A percentile compares a stretch with the other conserved stretches of the same genome.
Conservation (phyloP, 1,140 invertebrate genomes). For the Goniozus legneri region DNA sequence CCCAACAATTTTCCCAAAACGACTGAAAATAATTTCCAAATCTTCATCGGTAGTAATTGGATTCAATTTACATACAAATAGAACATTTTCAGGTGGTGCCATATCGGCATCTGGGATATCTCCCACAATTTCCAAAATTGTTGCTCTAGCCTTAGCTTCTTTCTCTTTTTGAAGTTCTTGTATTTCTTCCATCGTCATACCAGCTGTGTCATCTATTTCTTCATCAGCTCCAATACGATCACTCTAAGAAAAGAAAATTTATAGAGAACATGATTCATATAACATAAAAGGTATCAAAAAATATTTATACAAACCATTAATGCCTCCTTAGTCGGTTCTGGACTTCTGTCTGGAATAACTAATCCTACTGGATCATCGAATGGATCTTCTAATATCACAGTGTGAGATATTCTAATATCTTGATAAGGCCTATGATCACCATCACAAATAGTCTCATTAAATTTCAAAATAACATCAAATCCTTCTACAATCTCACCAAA, state of each 20-base stretch:
- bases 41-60: slow-evolving; percentile 98
- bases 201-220: slow-evolving; percentile 87
- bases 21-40: slow-evolving; percentile 95
- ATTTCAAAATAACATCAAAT: slow-evolving; percentile 78
- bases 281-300: slow-evolving; percentile 3
- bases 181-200: slow-evolving; percentile 79
- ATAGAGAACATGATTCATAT: not conserved
- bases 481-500: slow-evolving; percentile 97
- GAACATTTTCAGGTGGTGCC: slow-evolving; percentile 96
- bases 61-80: slow-evolving; percentile 99
- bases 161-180: slow-evolving; percentile 84
- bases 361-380: slow-evolving; percentile 84
- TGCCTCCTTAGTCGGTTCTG: slow-evolving; percentile 79
- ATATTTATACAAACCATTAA: slow-evolving; percentile 54
- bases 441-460: slow-evolving; percentile 96
- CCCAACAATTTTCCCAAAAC: slow-evolving; percentile 91
- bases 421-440: slow-evolving; percentile 86
- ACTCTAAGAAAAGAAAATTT: slow-evolving; percentile 57
- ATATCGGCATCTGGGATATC: slow-evolving; percentile 96
- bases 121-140: slow-evolving; percentile 97
- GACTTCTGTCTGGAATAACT: slow-evolving; percentile 76
- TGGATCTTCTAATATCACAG: slow-evolving; percentile 94
- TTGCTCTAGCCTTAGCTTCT: slow-evolving; percentile 94
- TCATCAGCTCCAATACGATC: slow-evolving; percentile 93
- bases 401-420: slow-evolving; percentile 97